Evolutionary conservation across 2,113 vertebrate species (phyloP).

Genomic region (Rhineura floridana): DNA sequence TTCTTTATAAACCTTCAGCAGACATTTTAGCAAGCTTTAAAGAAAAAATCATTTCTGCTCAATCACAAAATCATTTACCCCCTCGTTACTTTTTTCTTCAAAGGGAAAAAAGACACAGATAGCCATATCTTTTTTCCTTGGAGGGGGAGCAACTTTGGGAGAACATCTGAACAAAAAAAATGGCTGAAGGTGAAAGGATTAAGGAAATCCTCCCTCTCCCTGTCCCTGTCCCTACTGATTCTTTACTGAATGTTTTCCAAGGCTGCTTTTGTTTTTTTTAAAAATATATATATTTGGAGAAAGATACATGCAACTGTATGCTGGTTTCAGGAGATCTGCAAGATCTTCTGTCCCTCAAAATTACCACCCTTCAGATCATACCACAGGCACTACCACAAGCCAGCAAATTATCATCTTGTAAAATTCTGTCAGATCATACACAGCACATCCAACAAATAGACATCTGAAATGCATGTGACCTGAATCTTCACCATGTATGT

Average conservation of each 20-base stretch:
- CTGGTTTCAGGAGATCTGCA: background rate
- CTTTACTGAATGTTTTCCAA: background rate
- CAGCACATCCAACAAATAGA: background rate
- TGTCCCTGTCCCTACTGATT: background rate
- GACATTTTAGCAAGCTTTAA: background rate
- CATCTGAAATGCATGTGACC: background rate
- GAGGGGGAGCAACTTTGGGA: too few species aligned
- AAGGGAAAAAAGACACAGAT: too few species aligned
- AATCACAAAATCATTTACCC: background rate
- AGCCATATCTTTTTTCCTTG: background rate
- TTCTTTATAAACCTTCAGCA: background rate
- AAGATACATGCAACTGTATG: background rate
- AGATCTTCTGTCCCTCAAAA: background rate
- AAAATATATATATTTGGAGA: background rate
- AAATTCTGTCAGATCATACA: background rate
- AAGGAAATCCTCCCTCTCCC: background rate
- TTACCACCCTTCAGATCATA: background rate
- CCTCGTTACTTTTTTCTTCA: background rate
- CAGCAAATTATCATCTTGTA: background rate
- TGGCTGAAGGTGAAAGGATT: background rate
- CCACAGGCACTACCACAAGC: background rate
- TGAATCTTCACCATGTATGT: background rate
- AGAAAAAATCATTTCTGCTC: background rate
- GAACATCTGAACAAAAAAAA: background rate
- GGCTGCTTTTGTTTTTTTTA: too few species aligned